Percentiles rank a stretch among this genome's conserved stretches.
phyloP scores from a whole-genome alignment of 2,797 vertebrate species.

The Schizothorax lantsangensis region DNA sequence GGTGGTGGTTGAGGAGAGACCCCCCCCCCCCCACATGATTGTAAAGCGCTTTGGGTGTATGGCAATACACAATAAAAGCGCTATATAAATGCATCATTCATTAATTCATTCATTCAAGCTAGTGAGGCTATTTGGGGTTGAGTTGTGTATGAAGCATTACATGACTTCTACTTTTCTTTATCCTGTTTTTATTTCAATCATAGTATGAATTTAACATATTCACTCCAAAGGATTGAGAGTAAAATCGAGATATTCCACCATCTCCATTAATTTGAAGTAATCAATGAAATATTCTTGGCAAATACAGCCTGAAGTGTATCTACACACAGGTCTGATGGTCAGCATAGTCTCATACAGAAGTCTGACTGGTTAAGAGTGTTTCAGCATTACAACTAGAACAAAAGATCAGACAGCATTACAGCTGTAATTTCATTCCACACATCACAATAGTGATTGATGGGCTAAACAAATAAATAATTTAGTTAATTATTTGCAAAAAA shows the following conservation, averaged over 20 bases:
- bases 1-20: too few species aligned
- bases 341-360: slow-evolving; percentile 38
- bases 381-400: slow-evolving; percentile 54
- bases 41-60: too few species aligned
- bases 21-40: too few species aligned
- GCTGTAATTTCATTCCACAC: slow-evolving; percentile 14
- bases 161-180: not conserved
- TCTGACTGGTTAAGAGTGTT: slow-evolving; percentile 57
- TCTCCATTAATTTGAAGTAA: not conserved
- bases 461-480: not conserved
- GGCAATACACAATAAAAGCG: too few species aligned
- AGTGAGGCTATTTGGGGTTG: not conserved
- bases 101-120: too few species aligned
- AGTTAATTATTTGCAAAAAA: not conserved
- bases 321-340: slow-evolving; percentile 54
- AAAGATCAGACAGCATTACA: slow-evolving; percentile 38
- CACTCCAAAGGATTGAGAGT: not conserved
- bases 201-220: not conserved
- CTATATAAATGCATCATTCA: too few species aligned
- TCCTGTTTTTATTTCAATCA: not conserved
- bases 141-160: not conserved
- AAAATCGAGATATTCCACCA: not conserved
- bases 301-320: slow-evolving; percentile 56
- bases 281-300: not conserved
- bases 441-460: slow-evolving; percentile 46